These are phyloP conservation scores for Timandra comae DNA, from an alignment of 2,888 invertebrate species.

Conservation along the genomic window DNA sequence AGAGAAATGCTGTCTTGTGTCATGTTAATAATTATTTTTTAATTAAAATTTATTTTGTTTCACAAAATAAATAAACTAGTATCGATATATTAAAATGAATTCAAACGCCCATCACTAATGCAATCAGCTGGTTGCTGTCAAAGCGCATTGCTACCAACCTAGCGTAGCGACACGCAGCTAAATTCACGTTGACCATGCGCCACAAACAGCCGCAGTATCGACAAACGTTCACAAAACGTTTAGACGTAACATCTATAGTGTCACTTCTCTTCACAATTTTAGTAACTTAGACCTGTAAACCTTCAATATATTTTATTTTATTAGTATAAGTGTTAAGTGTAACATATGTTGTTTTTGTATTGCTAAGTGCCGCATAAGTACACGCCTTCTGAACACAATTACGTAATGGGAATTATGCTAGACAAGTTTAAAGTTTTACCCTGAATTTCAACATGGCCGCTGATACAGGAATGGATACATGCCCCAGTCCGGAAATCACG, in stretches of 20 bases:
- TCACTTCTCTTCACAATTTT: slow-evolving; percentile 68
- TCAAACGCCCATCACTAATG: slow-evolving; percentile 37
- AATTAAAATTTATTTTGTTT: no score
- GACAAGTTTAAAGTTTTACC: slow-evolving; percentile 75
- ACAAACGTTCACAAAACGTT: slow-evolving; percentile 74
- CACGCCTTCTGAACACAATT: slow-evolving; percentile 66
- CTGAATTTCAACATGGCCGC: slow-evolving; percentile 88
- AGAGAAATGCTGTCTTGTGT: no score
- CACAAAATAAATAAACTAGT: no score
- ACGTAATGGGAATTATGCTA: slow-evolving; percentile 78
- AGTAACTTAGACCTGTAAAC: slow-evolving; percentile 59
- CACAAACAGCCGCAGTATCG: slow-evolving; percentile 71
- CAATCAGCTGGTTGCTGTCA: slow-evolving; percentile 71
- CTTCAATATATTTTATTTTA: slow-evolving; percentile 57
- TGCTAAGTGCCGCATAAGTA: slow-evolving; percentile 65
- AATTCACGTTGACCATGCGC: slow-evolving; percentile 60
- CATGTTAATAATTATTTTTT: no score
- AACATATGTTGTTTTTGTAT: slow-evolving; percentile 57
- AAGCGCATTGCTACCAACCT: slow-evolving; percentile 54
- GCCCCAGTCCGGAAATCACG: slow-evolving; percentile 93
- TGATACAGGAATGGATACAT: slow-evolving; percentile 95
- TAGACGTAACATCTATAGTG: slow-evolving; percentile 70
- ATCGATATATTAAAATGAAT: no score
- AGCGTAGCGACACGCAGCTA: slow-evolving; percentile 39
- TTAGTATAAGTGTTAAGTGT: slow-evolving; percentile 71